A percentile compares a stretch with the other conserved stretches of the same genome.
phyloP scores from a whole-genome alignment of 1,140 invertebrate genomes.

The Cyclina sinensis region DNA sequence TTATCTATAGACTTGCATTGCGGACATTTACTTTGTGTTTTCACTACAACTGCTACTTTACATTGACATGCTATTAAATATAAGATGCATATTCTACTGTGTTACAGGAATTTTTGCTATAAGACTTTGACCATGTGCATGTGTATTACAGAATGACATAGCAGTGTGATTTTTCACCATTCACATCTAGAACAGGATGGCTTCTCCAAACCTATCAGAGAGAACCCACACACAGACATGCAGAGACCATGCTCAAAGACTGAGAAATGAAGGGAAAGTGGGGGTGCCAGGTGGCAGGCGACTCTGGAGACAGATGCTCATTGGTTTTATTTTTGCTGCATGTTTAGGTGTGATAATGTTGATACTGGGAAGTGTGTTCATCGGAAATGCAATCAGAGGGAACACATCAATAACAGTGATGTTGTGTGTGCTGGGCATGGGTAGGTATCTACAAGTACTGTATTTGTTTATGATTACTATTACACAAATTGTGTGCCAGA shows the following conservation, averaged over 20 bases:
- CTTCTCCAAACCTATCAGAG: conserved; percentile 31
- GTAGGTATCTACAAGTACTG: conserved; percentile 62
- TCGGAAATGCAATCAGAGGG: conserved; percentile 74
- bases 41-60: no score
- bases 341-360: conserved; percentile 79
- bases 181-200: not conserved
- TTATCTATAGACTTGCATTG: no score
- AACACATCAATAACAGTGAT: conserved; percentile 79
- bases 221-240: conserved; percentile 36
- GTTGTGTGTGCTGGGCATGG: conserved; percentile 82
- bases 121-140: no score
- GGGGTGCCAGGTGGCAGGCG: conserved; percentile 67
- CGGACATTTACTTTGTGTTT: no score
- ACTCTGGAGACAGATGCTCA: conserved; percentile 80
- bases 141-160: not conserved
- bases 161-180: no score
- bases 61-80: no score
- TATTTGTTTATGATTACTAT: no score
- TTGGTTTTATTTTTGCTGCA: conserved; percentile 78
- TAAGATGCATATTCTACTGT: no score
- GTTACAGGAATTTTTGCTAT: no score
- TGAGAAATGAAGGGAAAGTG: conserved; percentile 44
- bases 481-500: no score
- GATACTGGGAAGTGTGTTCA: conserved; percentile 77
- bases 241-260: conserved; percentile 41